phyloP scores from a whole-genome alignment of 2,113 vertebrate species.

The Peromyscus maniculatus region DNA sequence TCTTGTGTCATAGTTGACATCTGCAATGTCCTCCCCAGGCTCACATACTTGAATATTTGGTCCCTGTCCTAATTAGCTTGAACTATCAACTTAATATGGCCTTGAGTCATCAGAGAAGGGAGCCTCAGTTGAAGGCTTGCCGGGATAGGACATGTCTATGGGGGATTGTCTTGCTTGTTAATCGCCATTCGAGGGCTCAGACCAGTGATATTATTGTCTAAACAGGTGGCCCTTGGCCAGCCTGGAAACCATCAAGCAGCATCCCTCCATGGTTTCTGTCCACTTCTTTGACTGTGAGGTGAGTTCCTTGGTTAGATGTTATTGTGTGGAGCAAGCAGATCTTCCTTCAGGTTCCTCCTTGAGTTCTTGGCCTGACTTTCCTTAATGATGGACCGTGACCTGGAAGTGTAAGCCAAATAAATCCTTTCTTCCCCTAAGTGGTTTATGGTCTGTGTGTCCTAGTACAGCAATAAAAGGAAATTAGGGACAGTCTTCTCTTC shows the following conservation, averaged over 20 bases:
- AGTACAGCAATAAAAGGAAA: background rate
- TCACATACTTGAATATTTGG: no score
- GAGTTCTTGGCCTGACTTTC: background rate
- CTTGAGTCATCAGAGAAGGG: background rate
- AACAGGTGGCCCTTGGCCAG: background rate
- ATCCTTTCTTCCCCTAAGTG: background rate
- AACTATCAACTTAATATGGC: background rate
- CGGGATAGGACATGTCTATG: no score
- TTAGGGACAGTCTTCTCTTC: background rate
- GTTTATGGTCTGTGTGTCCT: no score
- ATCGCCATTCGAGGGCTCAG: background rate
- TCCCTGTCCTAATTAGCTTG: background rate
- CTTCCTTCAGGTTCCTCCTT: background rate
- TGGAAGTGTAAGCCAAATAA: background rate
- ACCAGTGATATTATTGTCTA: background rate
- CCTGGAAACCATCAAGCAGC: background rate
- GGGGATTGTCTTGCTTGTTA: background rate
- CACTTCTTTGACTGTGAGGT: background rate
- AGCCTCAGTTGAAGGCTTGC: background rate
- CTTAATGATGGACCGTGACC: background rate
- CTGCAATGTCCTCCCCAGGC: background rate
- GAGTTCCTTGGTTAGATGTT: background rate
- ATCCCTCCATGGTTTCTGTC: background rate
- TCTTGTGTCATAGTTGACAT: background rate
- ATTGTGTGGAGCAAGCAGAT: background rate